phyloP scores from a whole-genome alignment of 2,113 vertebrate species.

The Myotis davidii region DNA sequence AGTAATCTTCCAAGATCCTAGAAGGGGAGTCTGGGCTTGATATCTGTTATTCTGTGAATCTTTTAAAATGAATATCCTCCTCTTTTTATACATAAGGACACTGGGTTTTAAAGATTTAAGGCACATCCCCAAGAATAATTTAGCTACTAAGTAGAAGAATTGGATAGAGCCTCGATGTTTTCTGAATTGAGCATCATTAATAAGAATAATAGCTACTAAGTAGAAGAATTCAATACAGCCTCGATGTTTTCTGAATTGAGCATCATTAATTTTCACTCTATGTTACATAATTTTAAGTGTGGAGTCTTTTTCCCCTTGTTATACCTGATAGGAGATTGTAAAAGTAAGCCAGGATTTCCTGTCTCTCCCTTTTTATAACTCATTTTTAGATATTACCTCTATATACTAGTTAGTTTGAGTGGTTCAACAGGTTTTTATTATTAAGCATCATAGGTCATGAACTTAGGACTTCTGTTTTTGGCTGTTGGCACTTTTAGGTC shows the following conservation, averaged over 20 bases:
- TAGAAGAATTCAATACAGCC: neutral
- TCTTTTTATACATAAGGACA: neutral
- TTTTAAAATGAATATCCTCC: neutral
- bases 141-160: neutral
- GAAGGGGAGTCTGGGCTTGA: neutral
- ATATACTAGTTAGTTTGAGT: constrained; percentile 2
- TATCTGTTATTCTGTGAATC: neutral
- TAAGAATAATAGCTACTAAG: neutral
- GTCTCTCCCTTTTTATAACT: neutral
- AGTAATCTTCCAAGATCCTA: neutral
- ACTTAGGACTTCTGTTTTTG: neutral
- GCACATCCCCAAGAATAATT: neutral
- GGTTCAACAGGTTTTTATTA: constrained; percentile 38
- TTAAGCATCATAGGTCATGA: neutral
- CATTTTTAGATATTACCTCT: constrained; percentile 12
- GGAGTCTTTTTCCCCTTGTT: neutral
- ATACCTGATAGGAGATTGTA: neutral
- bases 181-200: neutral
- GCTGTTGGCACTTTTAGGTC: neutral
- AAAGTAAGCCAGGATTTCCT: neutral
- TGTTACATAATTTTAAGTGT: neutral
- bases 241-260: neutral
- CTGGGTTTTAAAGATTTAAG: neutral
- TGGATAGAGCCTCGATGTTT: neutral
- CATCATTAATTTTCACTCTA: constrained; percentile 2